Evolutionary conservation across 2,797 vertebrate genomes (phyloP), one percentile per base, ranked within the genome.

Genomic region (Tympanoctomys barrerae): DNA sequence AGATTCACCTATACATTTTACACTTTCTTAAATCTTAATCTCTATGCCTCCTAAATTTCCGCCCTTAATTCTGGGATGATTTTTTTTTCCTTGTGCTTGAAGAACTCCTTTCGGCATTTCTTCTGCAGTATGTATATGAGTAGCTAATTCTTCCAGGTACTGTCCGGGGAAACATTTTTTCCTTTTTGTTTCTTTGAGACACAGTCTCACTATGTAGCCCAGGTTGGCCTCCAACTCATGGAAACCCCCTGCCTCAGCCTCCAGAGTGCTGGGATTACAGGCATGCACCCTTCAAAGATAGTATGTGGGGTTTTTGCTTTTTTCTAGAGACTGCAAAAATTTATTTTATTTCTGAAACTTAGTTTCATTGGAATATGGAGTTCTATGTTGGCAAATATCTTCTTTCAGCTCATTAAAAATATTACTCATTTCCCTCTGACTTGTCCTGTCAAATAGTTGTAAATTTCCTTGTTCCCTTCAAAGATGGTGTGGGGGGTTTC

Each of bases 1-100:
- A 42, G 64, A 68, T 39, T 36, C 57, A 61, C 31, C 77, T 22
- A 79, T 19, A 36, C 24, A 66, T 68, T 68, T 84, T 78, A 52
- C 28, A 39, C 54, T 87, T 70, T 94, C 42, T 77, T 49, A 49
- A 77, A 77, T 86, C 68, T n/a, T 28, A 57, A 21, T 77, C 28
- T 85, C 78, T 82, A 64, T 59, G 71, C 33, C 54, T 94, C 46
- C 54, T 73, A 62, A 87, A 87, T 90, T 90, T 84, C 57, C 33
- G n/a, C 10, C 13, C 42, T 82, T 62, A 73, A 92, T n/a, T 54
- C 78, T 42, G 24, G 31, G 42, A 73, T 82, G 26, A 28, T 62
- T 84, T 80, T 96, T 96, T 96, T 49, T 28, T 42, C 75, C 75
- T 61, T 22, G 5, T n/a, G 26, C 6, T 54, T 54, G 5, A 57